phyloP scores from a whole-genome alignment of 2,113 vertebrate genomes.

The Otocyon megalotis region DNA sequence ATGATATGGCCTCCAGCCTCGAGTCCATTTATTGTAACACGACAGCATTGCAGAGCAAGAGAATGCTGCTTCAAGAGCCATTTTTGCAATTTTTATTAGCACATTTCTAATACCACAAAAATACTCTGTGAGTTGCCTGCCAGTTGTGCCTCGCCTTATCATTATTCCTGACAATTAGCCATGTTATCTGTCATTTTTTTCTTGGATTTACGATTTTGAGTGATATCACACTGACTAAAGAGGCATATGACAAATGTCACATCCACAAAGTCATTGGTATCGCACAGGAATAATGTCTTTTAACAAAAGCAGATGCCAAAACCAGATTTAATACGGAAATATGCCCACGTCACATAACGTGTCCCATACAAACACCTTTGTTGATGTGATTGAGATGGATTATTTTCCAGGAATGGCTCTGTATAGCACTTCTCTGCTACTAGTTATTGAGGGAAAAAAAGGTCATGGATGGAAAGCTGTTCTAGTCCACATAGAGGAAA shows the following conservation, averaged over 20 bases:
- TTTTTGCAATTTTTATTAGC: neutral
- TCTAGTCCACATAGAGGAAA: neutral
- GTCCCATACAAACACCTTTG: neutral
- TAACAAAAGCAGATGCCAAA: neutral
- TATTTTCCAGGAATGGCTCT: neutral
- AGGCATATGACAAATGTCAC: neutral
- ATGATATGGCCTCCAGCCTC: neutral
- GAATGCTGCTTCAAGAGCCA: neutral
- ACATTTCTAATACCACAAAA: neutral
- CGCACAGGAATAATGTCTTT: neutral
- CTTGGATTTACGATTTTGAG: slow-evolving; percentile 4
- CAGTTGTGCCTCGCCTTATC: neutral
- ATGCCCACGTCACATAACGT: rapidly evolving
- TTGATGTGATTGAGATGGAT: neutral
- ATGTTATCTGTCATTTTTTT: neutral
- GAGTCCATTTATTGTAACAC: neutral
- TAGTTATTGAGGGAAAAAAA: rapidly evolving
- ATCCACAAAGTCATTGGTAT: neutral
- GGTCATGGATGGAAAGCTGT: neutral
- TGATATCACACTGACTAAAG: neutral
- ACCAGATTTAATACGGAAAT: neutral
- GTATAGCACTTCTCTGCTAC: neutral
- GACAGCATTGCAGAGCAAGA: neutral
- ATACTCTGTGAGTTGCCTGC: neutral
- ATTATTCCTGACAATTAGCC: neutral